Evolutionary conservation across 2,888 invertebrate species (phyloP).

Genomic region (Aproaerema taeniolella): DNA sequence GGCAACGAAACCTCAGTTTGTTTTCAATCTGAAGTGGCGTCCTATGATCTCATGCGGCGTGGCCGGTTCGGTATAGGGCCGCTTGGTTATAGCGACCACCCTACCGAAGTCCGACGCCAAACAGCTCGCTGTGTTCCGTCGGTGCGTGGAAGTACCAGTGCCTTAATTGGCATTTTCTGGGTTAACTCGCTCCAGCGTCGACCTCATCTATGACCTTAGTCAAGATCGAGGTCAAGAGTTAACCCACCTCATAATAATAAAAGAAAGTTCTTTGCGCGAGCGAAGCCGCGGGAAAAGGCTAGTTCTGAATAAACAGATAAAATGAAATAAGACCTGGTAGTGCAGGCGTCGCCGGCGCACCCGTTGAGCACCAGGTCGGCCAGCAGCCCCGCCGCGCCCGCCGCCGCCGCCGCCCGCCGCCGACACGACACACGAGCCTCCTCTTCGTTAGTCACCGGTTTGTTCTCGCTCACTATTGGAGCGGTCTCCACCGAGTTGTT

Average conservation of each 20-base stretch:
- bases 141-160: not conserved
- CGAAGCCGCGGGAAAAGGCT: no score
- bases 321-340: conserved; percentile 26
- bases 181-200: not conserved
- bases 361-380: conserved; percentile 84
- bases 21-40: no score
- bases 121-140: no score
- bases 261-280: not conserved
- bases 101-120: no score
- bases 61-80: no score
- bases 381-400: conserved; percentile 91
- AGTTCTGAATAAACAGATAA: no score
- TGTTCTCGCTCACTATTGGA: not conserved
- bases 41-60: no score
- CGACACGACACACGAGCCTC: not conserved
- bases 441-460: not conserved
- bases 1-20: no score
- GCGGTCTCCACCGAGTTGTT: not conserved
- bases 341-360: conserved; percentile 37
- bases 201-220: no score
- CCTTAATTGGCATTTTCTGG: not conserved
- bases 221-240: not conserved
- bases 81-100: no score
- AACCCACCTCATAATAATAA: not conserved
- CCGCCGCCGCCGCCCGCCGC: conserved; percentile 84